These are phyloP conservation scores for Athalia circularis DNA, from an alignment of 2,888 invertebrate species.

Conservation along the genomic window DNA sequence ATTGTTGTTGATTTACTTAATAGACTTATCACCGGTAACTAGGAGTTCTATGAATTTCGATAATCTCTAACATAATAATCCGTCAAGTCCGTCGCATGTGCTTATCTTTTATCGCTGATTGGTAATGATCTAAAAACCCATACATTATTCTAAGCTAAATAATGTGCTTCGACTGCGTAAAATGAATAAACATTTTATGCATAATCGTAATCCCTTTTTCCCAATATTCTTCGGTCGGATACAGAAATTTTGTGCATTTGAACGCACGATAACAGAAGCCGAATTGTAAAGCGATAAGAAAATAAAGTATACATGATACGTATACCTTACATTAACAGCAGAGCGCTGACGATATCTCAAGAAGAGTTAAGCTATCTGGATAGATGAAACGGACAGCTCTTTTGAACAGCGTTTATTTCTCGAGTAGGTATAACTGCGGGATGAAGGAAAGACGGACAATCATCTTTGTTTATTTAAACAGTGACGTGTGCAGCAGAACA, in stretches of 20 bases:
- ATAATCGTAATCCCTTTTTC: background rate
- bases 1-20: no score
- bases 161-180: constrained; percentile 1
- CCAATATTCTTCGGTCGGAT: no score
- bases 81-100: background rate
- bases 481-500: constrained; percentile 58
- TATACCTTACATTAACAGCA: no score
- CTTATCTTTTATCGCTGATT: constrained; percentile 23
- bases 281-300: background rate
- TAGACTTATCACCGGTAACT: background rate
- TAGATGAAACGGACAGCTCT: constrained; percentile 52
- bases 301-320: background rate
- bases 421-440: background rate
- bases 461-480: constrained; percentile 64
- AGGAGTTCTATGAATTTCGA: background rate
- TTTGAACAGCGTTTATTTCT: constrained; percentile 11
- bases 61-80: background rate
- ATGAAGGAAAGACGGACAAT: constrained; percentile 12
- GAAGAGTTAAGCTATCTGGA: constrained; percentile 64
- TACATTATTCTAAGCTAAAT: constrained; percentile 12
- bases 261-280: background rate
- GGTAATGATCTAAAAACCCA: background rate
- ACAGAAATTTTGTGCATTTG: background rate
- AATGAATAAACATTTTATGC: background rate
- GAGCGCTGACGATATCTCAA: constrained; percentile 47